Evolutionary conservation across 2,113 vertebrate species (phyloP), one percentile per base, ranked within the genome.

Genomic region (Planiliza haematocheilus): DNA sequence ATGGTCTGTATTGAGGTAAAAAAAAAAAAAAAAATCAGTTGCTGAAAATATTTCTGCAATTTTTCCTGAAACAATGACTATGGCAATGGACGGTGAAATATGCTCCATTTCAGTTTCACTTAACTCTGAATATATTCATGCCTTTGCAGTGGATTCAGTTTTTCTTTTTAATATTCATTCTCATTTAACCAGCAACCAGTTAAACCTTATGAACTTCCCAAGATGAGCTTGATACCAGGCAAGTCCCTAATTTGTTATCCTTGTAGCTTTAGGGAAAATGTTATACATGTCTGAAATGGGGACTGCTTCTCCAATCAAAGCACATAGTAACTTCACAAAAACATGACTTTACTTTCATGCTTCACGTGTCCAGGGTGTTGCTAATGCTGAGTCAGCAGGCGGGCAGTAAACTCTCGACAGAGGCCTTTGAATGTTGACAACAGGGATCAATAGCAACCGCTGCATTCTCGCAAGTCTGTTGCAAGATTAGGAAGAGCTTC

Each of bases 331-430:
- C 50, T 48, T 46, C 43, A 57, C 46, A 63, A 4, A 5, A 66
- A 55, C 17, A 7, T 14, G 37, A 20, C 41, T 38, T 65, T 17
- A 36, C 14, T 11, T 20, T n/a, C 1, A 3, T 7, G 9, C 9
- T 17, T 12, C 37, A 12, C 45, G 52, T 24, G 18, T 69, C 42
- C 39, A 46, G 16, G 56, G 9, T 50, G 51, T 41, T 55, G 20
- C 59, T 48, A 17, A 39, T 0, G 45, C 75, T 76, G 57, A 77
- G 48, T 73, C 67, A 73, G 68, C 72, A 45, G 62, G 38, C 30
- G 57, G 59, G 14, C 51, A 49, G n/a, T 36, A 50, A 30, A 74
- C 55, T 45, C 41, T n/a, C 37, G 20, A 58, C 61, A 53, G 48
- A 64, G 7, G 20, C 11, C 41, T 77, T 38, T 49, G 52, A 53